Percentiles rank a stretch among this genome's conserved stretches.
Evolutionary conservation across 2,113 vertebrate genomes (phyloP).

Genomic region (Ophthalmolycus amberensis): DNA sequence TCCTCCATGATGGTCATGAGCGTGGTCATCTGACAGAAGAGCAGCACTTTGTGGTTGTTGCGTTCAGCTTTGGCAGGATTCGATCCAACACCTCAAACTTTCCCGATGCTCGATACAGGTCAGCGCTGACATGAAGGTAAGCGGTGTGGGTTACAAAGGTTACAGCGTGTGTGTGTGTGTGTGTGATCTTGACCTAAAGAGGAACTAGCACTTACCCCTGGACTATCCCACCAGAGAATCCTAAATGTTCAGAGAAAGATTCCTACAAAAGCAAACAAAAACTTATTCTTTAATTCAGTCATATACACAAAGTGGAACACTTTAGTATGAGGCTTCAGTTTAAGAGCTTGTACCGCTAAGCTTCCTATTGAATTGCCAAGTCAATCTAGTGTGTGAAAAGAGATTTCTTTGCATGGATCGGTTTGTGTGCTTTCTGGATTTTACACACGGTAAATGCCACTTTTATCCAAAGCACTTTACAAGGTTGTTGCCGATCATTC

Average conservation of each 20-base stretch:
- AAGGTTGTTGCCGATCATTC: no score
- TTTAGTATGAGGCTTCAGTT: neutral
- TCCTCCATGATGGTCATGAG: constrained; percentile 99
- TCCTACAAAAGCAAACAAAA: constrained; percentile 82
- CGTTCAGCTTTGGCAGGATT: constrained; percentile 94
- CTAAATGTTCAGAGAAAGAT: constrained; percentile 97
- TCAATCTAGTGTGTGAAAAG: neutral
- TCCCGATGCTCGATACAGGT: constrained; percentile 95
- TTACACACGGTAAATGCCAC: no score
- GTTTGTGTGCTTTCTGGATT: neutral
- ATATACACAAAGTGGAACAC: neutral
- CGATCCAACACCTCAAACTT: constrained; percentile 97
- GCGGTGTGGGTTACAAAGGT: neutral
- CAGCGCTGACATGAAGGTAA: constrained; percentile 66
- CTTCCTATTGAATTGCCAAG: neutral
- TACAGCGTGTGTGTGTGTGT: neutral
- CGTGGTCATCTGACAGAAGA: constrained; percentile 99
- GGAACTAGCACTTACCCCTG: constrained; percentile 87
- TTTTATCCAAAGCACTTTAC: no score
- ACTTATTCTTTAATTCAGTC: neutral
- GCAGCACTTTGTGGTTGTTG: constrained; percentile 96
- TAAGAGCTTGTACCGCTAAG: neutral
- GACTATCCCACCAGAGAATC: constrained; percentile 94
- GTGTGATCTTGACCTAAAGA: neutral
- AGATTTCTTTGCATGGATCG: neutral